Evolutionary conservation across 2,797 vertebrate species (phyloP).

Genomic region (Chiropotes sagulatus): DNA sequence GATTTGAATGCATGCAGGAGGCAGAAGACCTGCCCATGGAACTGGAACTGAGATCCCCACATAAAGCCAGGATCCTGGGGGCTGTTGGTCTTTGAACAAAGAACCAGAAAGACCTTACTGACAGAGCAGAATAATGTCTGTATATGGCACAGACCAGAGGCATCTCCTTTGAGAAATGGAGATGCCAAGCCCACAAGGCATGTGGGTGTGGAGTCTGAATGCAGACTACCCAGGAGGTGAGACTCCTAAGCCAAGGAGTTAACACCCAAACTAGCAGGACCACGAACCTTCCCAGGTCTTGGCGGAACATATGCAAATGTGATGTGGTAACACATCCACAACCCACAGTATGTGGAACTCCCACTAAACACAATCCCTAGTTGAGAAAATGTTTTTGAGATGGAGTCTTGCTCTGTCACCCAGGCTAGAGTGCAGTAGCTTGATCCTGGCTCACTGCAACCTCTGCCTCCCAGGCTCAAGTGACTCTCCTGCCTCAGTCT

Average conservation of each 20-base stretch:
- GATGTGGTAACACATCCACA: not conserved
- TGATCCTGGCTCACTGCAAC: not conserved
- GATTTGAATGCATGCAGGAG: not conserved
- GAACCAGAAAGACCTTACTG: not conserved
- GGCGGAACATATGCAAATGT: not conserved
- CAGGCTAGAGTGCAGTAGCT: not conserved
- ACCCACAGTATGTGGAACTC: fast-evolving
- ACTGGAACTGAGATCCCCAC: not conserved
- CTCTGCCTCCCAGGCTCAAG: not conserved
- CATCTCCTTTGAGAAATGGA: not conserved
- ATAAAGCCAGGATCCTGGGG: not conserved
- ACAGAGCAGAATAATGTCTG: not conserved
- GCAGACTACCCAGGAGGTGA: too few species aligned
- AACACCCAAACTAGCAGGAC: not conserved
- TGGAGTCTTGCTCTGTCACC: not conserved
- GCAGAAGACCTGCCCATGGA: not conserved
- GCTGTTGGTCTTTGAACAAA: not conserved
- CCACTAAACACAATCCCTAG: not conserved
- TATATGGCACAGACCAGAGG: not conserved
- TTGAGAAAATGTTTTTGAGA: not conserved
- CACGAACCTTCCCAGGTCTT: not conserved
- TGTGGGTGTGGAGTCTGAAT: not conserved
- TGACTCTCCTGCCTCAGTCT: not conserved
- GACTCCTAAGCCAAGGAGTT: not conserved
- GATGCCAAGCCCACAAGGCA: fast-evolving